A percentile compares a stretch with the other conserved stretches of the same genome.
phyloP scores from a whole-genome alignment of 1,140 invertebrate genomes.

The Laupala kohalensis region DNA sequence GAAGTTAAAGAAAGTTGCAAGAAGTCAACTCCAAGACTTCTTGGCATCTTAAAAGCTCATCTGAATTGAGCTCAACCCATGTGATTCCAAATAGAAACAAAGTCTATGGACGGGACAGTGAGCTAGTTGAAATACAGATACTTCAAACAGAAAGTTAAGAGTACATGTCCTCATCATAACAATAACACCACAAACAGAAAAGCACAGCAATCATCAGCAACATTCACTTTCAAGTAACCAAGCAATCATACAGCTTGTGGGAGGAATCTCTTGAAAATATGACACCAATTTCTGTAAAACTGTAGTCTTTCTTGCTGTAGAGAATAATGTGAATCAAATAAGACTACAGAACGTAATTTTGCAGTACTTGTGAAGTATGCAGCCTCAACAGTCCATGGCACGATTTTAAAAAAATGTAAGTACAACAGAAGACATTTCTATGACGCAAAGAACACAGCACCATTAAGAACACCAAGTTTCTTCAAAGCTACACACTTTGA shows the following conservation, averaged over 20 bases:
- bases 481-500: not conserved
- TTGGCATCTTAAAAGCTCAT: not conserved
- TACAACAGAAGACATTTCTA: not conserved
- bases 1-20: not conserved
- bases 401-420: not conserved
- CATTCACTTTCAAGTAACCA: not conserved
- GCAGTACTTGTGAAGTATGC: not conserved
- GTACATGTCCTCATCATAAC: too few species aligned
- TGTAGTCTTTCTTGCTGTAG: not conserved
- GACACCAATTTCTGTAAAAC: not conserved
- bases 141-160: not conserved
- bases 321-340: not conserved
- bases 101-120: not conserved
- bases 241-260: not conserved
- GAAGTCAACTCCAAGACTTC: not conserved
- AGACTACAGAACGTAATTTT: not conserved
- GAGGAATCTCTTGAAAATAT: too few species aligned
- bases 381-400: not conserved
- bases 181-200: constrained; percentile 4
- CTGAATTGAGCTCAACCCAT: not conserved
- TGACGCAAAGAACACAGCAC: not conserved
- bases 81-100: not conserved
- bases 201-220: not conserved
- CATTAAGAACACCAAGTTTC: not conserved
- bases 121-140: not conserved